Conservation (phyloP, 1,140 invertebrate genomes). For the Drosophila repletoides region DNA sequence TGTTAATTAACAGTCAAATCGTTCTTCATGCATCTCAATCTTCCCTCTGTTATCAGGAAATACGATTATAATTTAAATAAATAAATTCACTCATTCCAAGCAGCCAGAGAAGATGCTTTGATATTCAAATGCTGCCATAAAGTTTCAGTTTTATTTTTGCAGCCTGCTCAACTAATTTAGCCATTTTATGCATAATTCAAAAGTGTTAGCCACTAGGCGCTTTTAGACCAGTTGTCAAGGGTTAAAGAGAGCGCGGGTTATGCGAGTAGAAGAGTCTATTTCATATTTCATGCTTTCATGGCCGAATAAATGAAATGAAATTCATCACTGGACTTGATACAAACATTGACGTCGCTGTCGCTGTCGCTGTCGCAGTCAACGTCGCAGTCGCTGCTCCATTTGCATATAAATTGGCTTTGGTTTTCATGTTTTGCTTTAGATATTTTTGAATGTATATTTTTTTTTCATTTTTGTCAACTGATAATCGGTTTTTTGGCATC, state of each 20-base stretch:
- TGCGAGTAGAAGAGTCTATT: background rate
- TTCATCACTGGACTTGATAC: conserved; percentile 73
- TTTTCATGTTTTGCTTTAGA: conserved; percentile 45
- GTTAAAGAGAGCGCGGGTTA: conserved; percentile 34
- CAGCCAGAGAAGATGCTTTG: conserved; percentile 55
- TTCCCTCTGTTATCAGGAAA: background rate
- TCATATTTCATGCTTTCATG: conserved; percentile 75
- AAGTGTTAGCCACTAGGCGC: conserved; percentile 47
- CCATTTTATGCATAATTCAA: conserved; percentile 77
- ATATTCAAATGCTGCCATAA: conserved; percentile 74
- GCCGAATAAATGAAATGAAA: conserved; percentile 79
- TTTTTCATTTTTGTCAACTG: conserved; percentile 53
- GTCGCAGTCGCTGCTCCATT: conserved; percentile 45
- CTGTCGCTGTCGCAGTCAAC: conserved; percentile 36
- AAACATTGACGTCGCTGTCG: conserved; percentile 25
- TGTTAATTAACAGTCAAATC: too few relatives aligned
- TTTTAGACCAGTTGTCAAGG: too few relatives aligned
- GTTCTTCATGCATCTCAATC: background rate
- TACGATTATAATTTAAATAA: conserved; percentile 62
- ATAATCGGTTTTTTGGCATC: conserved; percentile 69
- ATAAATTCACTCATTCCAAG: conserved; percentile 23
- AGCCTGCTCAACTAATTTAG: conserved; percentile 57
- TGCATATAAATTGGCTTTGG: conserved; percentile 80
- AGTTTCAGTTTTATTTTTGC: conserved; percentile 59
- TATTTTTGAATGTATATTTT: conserved; percentile 27